Conservation (phyloP, 2,888 invertebrate genomes). For the Calameuta pallipes region DNA sequence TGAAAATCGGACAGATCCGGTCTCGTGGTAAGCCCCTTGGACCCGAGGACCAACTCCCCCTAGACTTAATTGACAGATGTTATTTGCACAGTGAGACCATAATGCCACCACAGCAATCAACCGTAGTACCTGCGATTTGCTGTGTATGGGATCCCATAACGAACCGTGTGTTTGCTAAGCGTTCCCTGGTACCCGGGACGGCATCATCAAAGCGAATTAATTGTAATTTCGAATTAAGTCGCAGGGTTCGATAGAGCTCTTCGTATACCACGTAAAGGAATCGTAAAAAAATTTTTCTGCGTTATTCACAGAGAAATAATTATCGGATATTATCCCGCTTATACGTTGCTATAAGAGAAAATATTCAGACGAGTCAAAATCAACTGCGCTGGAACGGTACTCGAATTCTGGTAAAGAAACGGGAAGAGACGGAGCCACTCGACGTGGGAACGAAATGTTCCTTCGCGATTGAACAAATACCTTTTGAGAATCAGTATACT, state of each 20-base stretch:
- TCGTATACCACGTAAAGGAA: background rate
- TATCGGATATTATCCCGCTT: background rate
- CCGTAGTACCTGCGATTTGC: slow-evolving; percentile 12
- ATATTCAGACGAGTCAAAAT: background rate
- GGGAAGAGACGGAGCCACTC: background rate
- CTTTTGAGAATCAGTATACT: background rate
- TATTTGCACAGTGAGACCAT: slow-evolving; percentile 49
- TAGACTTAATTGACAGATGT: slow-evolving; percentile 57
- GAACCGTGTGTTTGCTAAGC: slow-evolving; percentile 29
- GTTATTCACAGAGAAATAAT: background rate
- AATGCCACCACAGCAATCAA: slow-evolving; percentile 26
- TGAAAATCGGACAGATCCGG: background rate
- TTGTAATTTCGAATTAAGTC: slow-evolving; percentile 1
- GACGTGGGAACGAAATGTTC: background rate
- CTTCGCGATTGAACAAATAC: background rate
- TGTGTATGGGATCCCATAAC: slow-evolving; percentile 14
- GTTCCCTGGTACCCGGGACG: slow-evolving; percentile 15
- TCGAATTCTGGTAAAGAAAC: background rate
- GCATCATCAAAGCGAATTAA: slow-evolving; percentile 13
- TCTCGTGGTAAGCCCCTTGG: background rate
- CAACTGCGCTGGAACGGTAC: background rate
- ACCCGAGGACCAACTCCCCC: background rate
- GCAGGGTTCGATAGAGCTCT: background rate
- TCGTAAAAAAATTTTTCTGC: background rate
- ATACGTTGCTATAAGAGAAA: background rate